Percentiles rank a stretch among this genome's conserved stretches.
Evolutionary conservation across 37 sponge, comb jelly and placozoan species (phyloP).

Genomic region (Axinella damicornis): DNA sequence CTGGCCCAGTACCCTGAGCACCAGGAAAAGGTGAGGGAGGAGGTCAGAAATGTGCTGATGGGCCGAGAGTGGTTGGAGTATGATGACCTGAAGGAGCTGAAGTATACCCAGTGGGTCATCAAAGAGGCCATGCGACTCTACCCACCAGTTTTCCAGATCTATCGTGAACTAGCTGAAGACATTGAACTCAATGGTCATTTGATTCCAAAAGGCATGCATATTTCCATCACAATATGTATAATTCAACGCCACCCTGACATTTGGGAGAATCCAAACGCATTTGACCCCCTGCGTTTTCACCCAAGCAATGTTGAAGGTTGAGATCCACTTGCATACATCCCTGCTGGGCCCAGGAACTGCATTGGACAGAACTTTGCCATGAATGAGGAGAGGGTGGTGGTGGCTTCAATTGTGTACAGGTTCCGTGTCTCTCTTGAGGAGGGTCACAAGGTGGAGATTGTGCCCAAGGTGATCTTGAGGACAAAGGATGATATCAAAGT

Average conservation of each 20-base stretch:
- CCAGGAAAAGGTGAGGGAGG: slow-evolving; percentile 81
- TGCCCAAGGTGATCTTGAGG: neutral
- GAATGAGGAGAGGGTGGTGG: slow-evolving; percentile 38
- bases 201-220: slow-evolving; percentile 58
- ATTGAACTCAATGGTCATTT: slow-evolving; percentile 52
- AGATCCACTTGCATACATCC: too few species aligned
- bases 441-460: slow-evolving; percentile 7
- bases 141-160: slow-evolving; percentile 69
- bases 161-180: slow-evolving; percentile 61
- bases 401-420: slow-evolving; percentile 26
- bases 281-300: slow-evolving; percentile 75
- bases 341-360: too few species aligned
- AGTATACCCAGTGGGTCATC: too few species aligned
- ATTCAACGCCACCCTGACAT: slow-evolving; percentile 67
- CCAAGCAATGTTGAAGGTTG: too few species aligned
- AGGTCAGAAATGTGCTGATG: slow-evolving; percentile 52
- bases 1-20: slow-evolving; percentile 66
- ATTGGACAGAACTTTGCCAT: too few species aligned
- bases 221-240: slow-evolving; percentile 17
- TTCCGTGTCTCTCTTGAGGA: slow-evolving; percentile 11
- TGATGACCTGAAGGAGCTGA: too few species aligned
- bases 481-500: neutral
- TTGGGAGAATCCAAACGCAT: slow-evolving; percentile 80
- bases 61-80: slow-evolving; percentile 53
- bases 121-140: slow-evolving; percentile 89